A percentile compares a stretch with the other conserved stretches of the same genome.
phyloP scores from a whole-genome alignment of 2,113 vertebrate species.

The Lycaon pictus region DNA sequence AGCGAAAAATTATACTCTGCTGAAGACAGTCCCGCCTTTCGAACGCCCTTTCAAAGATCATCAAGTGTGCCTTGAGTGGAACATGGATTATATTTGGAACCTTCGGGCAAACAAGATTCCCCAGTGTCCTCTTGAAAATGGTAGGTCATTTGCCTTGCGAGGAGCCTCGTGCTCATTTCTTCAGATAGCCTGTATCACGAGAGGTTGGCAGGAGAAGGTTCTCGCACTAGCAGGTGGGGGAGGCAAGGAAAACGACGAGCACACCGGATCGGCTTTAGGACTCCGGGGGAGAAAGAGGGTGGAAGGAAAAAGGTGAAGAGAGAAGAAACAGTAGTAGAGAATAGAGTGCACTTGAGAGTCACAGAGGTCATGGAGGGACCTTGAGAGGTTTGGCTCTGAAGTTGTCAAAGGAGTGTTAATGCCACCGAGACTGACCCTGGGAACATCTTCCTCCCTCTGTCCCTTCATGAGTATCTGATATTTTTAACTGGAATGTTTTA shows the following conservation, averaged over 20 bases:
- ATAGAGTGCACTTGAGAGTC: not conserved
- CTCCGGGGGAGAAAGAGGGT: not conserved
- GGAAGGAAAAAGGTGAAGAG: not conserved
- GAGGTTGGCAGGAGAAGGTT: not conserved
- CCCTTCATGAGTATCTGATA: not conserved
- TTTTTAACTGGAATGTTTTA: not conserved
- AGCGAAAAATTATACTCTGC: constrained; percentile 87
- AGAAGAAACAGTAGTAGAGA: not conserved
- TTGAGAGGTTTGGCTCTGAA: not conserved
- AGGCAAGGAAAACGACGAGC: not conserved
- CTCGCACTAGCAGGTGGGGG: not conserved
- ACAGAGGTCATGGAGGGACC: not conserved
- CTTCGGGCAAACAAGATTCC: constrained; percentile 87
- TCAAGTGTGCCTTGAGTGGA: constrained; percentile 92
- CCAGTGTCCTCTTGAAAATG: constrained; percentile 91
- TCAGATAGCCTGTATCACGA: fast-evolving
- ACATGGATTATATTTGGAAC: constrained; percentile 89
- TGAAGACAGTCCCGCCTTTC: constrained; percentile 88
- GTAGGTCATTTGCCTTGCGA: constrained; percentile 84
- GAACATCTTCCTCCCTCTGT: not conserved
- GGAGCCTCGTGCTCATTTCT: not conserved
- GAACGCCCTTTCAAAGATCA: constrained; percentile 89
- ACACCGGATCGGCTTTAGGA: not conserved
- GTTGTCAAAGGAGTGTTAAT: not conserved
- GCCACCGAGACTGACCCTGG: too few species aligned